Percentiles rank a stretch among this genome's conserved stretches.
Evolutionary conservation across 2,797 vertebrate species (phyloP).

Genomic region (Iguana delicatissima): DNA sequence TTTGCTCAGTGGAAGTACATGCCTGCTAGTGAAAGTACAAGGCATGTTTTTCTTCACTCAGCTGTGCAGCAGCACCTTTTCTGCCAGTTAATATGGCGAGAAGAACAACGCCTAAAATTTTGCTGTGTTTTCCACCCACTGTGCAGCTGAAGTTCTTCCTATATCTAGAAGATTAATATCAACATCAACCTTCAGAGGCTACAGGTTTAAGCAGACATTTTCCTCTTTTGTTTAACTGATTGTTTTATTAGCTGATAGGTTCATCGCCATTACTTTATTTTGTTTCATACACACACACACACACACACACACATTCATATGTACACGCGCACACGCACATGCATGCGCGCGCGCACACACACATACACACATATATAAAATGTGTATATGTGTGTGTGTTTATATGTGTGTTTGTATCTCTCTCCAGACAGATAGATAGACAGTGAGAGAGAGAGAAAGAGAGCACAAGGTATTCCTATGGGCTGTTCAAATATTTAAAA

Average conservation of each 20-base stretch:
- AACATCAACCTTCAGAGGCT: neutral
- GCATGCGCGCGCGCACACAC: too few species aligned
- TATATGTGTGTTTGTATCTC: too few species aligned
- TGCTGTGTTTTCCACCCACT: neutral
- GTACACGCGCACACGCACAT: too few species aligned
- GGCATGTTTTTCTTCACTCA: neutral
- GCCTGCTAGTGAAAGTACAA: neutral
- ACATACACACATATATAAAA: too few species aligned
- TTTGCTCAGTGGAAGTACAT: neutral
- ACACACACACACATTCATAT: too few species aligned
- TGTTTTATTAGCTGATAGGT: neutral
- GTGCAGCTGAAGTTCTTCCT: neutral
- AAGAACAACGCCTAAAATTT: neutral
- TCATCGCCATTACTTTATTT: slow-evolving; percentile 16
- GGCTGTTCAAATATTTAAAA: neutral
- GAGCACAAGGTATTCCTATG: neutral
- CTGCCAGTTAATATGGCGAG: neutral
- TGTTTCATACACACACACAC: slow-evolving; percentile 24
- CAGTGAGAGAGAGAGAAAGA: too few species aligned
- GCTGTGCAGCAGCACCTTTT: neutral
- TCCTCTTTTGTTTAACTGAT: neutral
- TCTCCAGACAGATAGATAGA: too few species aligned
- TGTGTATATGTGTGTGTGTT: too few species aligned
- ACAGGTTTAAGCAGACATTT: neutral
- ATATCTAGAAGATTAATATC: slow-evolving; percentile 12